A percentile compares a stretch with the other conserved stretches of the same genome.
Conservation (phyloP, 2,113 vertebrate species). For the Tetrao urogallus region DNA sequence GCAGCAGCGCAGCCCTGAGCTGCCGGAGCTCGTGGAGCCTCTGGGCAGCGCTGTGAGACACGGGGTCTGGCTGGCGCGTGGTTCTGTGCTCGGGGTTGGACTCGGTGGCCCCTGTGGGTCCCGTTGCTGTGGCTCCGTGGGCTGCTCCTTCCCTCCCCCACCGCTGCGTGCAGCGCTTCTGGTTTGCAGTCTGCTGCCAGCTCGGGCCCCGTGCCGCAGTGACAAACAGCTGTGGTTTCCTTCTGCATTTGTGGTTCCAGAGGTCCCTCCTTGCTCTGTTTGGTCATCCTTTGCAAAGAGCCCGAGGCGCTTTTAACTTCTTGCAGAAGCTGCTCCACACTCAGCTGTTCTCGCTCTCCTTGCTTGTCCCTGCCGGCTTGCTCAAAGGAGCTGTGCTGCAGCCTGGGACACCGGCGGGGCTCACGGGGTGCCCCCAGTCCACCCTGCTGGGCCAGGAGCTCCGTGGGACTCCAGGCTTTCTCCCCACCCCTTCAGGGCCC, state of each 20-base stretch:
- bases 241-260: not conserved
- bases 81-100: no score
- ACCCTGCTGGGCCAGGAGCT: not conserved
- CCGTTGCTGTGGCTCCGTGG: no score
- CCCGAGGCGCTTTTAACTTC: not conserved
- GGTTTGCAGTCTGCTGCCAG: accelerated
- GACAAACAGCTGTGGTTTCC: not conserved
- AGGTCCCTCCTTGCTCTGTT: not conserved
- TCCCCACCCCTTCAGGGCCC: not conserved
- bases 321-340: not conserved
- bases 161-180: not conserved
- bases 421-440: not conserved
- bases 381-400: not conserved
- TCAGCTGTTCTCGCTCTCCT: no score
- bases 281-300: not conserved
- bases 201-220: accelerated
- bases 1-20: no score
- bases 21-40: no score
- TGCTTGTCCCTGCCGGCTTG: no score
- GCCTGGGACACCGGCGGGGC: not conserved
- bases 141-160: no score
- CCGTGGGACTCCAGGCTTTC: no score
- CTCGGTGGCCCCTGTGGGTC: no score
- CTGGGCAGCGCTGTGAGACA: no score
- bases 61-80: no score